Conservation (phyloP, 2,888 invertebrate genomes). For the Phymatocera aterrima region DNA sequence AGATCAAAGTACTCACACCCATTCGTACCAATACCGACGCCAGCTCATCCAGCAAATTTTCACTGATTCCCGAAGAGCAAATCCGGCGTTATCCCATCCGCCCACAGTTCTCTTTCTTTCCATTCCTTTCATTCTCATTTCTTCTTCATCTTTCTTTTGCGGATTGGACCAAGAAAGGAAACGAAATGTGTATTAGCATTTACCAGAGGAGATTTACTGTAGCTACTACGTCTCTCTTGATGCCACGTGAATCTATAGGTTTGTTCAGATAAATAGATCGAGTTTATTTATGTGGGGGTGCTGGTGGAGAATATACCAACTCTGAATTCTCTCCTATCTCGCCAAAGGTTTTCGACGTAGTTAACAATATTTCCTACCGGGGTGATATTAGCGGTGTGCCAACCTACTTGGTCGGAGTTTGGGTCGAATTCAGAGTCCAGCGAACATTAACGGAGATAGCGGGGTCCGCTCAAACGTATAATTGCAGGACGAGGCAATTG, state of each 20-base stretch:
- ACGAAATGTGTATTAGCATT: not conserved
- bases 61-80: conserved; percentile 7
- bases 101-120: not conserved
- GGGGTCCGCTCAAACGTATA: conserved; percentile 73
- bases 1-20: conserved; percentile 32
- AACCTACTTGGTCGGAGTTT: conserved; percentile 57
- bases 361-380: conserved; percentile 61
- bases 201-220: not conserved
- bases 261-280: not conserved
- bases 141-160: not conserved
- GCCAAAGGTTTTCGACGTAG: conserved; percentile 55
- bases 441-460: conserved; percentile 71
- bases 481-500: conserved; percentile 72
- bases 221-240: not conserved
- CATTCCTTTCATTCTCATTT: not conserved
- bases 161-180: not conserved
- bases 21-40: not conserved
- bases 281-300: conserved; percentile 32
- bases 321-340: conserved; percentile 57
- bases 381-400: conserved; percentile 2
- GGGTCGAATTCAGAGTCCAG: conserved; percentile 65
- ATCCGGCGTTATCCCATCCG: not conserved
- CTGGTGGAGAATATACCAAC: conserved; percentile 56
- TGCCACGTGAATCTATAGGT: not conserved
- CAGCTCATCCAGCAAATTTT: not conserved